Conservation (phyloP, 2,113 vertebrate species). For the Bos javanicus region DNA sequence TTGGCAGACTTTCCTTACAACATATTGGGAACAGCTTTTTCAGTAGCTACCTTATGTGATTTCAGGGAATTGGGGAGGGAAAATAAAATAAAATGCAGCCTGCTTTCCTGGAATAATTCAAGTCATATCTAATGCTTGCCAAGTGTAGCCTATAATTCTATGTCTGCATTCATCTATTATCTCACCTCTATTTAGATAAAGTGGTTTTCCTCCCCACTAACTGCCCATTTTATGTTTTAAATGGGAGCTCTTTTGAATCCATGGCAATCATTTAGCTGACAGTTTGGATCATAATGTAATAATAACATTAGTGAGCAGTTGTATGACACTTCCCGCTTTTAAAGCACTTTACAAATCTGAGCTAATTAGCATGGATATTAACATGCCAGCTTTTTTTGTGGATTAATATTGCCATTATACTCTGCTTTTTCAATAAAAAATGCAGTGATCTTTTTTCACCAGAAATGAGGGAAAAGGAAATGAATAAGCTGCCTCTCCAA, state of each 20-base stretch:
- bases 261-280: conserved; percentile 54
- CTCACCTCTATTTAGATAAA: conserved; percentile 56
- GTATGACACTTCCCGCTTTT: conserved; percentile 44
- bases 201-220: not conserved
- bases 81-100: conserved; percentile 65
- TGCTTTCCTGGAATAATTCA: conserved; percentile 68
- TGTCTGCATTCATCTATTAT: conserved; percentile 46
- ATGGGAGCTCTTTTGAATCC: conserved; percentile 8
- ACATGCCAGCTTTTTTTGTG: conserved; percentile 38
- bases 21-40: conserved; percentile 67
- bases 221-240: conserved; percentile 49
- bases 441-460: conserved; percentile 8
- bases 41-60: conserved; percentile 66
- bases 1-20: conserved; percentile 56
- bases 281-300: conserved; percentile 43
- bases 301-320: conserved; percentile 49
- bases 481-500: not conserved
- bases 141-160: conserved; percentile 41
- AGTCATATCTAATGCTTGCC: conserved; percentile 46
- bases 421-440: conserved; percentile 58
- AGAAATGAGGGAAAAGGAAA: conserved; percentile 25
- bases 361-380: conserved; percentile 56
- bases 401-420: conserved; percentile 45
- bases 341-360: conserved; percentile 63
- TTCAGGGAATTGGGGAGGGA: conserved; percentile 67